Evolutionary conservation across 2,888 invertebrate genomes (phyloP).

Genomic region (Trichopoda pennipes): DNA sequence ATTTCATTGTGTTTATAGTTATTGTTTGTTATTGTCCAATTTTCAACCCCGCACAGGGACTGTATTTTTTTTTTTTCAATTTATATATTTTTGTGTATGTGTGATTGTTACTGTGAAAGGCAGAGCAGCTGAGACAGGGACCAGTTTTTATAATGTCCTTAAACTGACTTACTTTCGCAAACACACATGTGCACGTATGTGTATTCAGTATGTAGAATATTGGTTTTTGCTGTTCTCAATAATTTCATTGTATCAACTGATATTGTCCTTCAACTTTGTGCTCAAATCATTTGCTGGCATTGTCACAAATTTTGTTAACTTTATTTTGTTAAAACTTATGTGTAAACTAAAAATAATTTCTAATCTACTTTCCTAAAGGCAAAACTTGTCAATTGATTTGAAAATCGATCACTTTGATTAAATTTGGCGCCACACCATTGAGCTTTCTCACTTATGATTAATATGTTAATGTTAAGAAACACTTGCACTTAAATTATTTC

Average conservation of each 20-base stretch:
- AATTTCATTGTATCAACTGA: too few species aligned
- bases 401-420: constrained; percentile 37
- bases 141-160: constrained; percentile 40
- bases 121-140: constrained; percentile 61
- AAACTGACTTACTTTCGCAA: constrained; percentile 22
- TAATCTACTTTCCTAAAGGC: neutral
- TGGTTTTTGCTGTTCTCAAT: too few species aligned
- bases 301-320: too few species aligned
- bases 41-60: constrained; percentile 51
- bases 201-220: neutral
- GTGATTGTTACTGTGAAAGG: constrained; percentile 14
- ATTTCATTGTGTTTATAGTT: constrained; percentile 49
- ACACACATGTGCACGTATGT: neutral
- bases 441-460: neutral
- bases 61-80: too few species aligned
- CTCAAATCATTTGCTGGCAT: neutral
- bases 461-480: constrained; percentile 14
- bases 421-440: constrained; percentile 41
- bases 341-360: neutral
- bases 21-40: constrained; percentile 43
- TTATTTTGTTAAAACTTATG: neutral
- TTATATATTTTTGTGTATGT: constrained; percentile 6
- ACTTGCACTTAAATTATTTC: neutral
- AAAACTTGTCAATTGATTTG: constrained; percentile 22
- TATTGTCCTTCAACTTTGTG: neutral